Evolutionary conservation across 1,140 invertebrate species (phyloP).

Genomic region (Drosophila bipectinata): DNA sequence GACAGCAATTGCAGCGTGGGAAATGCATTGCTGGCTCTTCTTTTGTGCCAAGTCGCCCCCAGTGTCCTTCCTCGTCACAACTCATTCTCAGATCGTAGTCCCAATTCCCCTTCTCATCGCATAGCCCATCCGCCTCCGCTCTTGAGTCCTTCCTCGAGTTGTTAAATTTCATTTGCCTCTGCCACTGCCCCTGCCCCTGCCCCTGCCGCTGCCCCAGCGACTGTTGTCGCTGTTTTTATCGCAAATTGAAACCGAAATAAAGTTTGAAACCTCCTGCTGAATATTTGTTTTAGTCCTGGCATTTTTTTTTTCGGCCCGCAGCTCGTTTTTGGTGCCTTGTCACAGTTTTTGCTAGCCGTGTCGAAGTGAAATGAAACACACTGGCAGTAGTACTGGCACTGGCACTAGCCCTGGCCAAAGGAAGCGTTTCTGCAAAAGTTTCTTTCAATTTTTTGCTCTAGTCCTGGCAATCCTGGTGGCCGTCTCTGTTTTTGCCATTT

Average conservation of each 20-base stretch:
- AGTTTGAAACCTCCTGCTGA: constrained; percentile 58
- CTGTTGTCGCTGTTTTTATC: constrained; percentile 78
- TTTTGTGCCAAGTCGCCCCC: constrained; percentile 58
- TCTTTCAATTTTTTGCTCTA: constrained; percentile 31
- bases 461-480: constrained; percentile 9
- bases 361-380: constrained; percentile 25
- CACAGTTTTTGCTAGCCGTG: constrained; percentile 35
- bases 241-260: constrained; percentile 80
- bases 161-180: constrained; percentile 77
- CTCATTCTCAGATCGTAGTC: constrained; percentile 1
- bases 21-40: constrained; percentile 60
- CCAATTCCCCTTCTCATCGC: constrained; percentile 34
- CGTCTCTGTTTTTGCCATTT: constrained; percentile 50
- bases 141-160: constrained; percentile 47
- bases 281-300: constrained; percentile 55
- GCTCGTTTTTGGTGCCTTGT: constrained; percentile 34
- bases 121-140: constrained; percentile 4
- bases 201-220: constrained; percentile 52
- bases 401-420: constrained; percentile 24
- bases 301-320: constrained; percentile 18
- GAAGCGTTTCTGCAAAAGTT: constrained; percentile 46
- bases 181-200: constrained; percentile 47
- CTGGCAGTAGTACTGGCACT: neutral
- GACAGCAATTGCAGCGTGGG: constrained; percentile 56
- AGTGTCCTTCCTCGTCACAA: constrained; percentile 1